Base-by-base conservation (phyloP, 2,797 vertebrate species). In the Argya squamiceps region DNA sequence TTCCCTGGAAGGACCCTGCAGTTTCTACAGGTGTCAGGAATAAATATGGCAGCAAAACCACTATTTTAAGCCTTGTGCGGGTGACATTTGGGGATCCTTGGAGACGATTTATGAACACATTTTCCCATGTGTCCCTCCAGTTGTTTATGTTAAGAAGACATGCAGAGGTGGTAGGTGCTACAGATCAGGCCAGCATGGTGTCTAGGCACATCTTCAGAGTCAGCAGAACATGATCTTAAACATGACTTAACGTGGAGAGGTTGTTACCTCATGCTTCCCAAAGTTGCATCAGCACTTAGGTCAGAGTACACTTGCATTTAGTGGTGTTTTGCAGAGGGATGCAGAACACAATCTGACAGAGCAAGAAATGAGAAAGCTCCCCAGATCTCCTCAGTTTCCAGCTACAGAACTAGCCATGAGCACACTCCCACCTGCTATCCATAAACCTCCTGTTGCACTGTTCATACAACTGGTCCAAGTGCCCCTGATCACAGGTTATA, bases 311-410 rank as follows among this genome's bases (percentile, higher is more conserved):
- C 19, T 1, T 2, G 2, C 11, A 53, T 82, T 68, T 62, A n/a
- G 15, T 9, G 4, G 5, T 13, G 50, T 55, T 89, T 58, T 50
- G 10, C 9, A 47, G 67, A 76, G 32, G 3, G 24, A 37, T 36
- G 53, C 6, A 29, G 56, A 78, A 37, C 9, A 63, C 15, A 37
- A 6, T 43, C 34, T 55, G 50, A 26, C 19, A 75, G 39, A 76
- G 20, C 1, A 3, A 27, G 17, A 3, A 34, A 39, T 0, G 0
- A 46, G 36, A 18, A 78, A 71, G 29, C 16, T 67, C 15, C 41
- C 30, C 53, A 81, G 30, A 71, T n/a, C 6, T 30, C 8, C 12
- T 55, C 16, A 1, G 7, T 52, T n/a, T 47, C 1, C 46, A 71
- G 14, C 37, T 70, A 11, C 24, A 78, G 75, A 81, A 23, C 4